Evolutionary conservation across 2,797 vertebrate genomes (phyloP).

Genomic region (Phrynocephalus guinanensis): DNA sequence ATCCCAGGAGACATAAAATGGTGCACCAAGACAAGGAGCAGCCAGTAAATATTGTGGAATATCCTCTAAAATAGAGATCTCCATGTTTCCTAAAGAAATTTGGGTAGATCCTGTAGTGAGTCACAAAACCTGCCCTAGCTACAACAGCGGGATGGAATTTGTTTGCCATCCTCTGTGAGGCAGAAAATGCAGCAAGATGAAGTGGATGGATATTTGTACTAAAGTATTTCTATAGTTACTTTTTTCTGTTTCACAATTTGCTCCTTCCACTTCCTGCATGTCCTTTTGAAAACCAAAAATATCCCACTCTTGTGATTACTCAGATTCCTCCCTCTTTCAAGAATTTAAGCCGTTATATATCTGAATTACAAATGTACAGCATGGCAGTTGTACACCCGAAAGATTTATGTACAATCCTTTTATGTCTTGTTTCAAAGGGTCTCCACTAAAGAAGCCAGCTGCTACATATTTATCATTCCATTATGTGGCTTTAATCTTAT

Average conservation of each 20-base stretch:
- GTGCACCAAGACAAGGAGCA: background rate
- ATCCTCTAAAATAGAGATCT: background rate
- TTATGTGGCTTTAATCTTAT: slow-evolving; percentile 60
- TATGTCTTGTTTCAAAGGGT: slow-evolving; percentile 63
- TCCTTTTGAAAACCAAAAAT: slow-evolving; percentile 40
- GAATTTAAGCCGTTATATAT: slow-evolving; percentile 47
- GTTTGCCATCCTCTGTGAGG: background rate
- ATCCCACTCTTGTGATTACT: slow-evolving; percentile 45
- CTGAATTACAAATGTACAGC: slow-evolving; percentile 60
- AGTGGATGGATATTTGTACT: slow-evolving; percentile 10
- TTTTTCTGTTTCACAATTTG: background rate
- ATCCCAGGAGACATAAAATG: background rate
- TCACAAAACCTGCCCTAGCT: background rate
- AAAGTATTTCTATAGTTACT: background rate
- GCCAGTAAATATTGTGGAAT: background rate
- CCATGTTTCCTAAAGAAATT: background rate
- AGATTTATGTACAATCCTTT: slow-evolving; percentile 60
- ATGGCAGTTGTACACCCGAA: slow-evolving; percentile 45
- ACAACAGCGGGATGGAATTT: too few species aligned
- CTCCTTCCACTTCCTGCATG: slow-evolving; percentile 50
- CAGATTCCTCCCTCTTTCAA: slow-evolving; percentile 13
- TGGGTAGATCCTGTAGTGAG: background rate
- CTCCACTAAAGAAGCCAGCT: slow-evolving; percentile 65
- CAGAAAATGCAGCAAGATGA: background rate
- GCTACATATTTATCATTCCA: slow-evolving; percentile 73